A percentile compares a stretch with the other conserved stretches of the same genome.
These are phyloP conservation scores for Bambusicola thoracicus DNA, from an alignment of 2,113 vertebrate genomes.

Conservation along the genomic window DNA sequence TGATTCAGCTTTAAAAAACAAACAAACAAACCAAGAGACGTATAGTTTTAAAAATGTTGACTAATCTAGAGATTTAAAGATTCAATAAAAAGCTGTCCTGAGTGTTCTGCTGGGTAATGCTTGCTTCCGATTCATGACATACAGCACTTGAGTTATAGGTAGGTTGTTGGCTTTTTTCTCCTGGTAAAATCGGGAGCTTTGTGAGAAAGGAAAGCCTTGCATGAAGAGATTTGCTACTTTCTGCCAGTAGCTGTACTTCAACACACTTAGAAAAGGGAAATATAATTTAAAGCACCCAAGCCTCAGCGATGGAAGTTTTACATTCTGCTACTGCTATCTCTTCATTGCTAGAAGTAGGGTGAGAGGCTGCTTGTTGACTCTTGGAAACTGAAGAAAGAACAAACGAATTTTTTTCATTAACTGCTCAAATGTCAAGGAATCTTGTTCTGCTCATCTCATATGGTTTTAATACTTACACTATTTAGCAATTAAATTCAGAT, in stretches of 20 bases:
- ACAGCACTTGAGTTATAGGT: not conserved
- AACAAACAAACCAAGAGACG: not conserved
- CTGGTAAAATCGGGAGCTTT: not conserved
- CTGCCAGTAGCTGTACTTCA: not conserved
- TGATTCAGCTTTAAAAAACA: not conserved
- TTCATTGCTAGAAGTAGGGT: not conserved
- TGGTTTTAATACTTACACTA: not conserved
- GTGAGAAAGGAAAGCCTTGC: not conserved
- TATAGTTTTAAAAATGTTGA: not conserved
- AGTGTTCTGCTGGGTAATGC: not conserved
- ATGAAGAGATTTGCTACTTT: not conserved
- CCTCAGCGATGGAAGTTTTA: not conserved
- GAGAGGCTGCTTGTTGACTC: not conserved
- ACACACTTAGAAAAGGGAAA: not conserved
- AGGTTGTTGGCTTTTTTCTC: not conserved
- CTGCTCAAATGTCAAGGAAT: not conserved
- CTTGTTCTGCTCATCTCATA: not conserved
- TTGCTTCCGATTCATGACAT: not conserved
- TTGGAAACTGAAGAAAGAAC: not conserved
- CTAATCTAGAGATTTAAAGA: not conserved
- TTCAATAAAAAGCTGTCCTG: not conserved
- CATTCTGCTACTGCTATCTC: not conserved
- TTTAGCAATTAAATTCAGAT: not conserved
- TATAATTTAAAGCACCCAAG: not conserved
- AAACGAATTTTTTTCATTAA: not conserved